Percentiles rank a stretch among this genome's conserved stretches.
Conservation (phyloP, 2,797 vertebrate species). For the Myotis pilosus region DNA sequence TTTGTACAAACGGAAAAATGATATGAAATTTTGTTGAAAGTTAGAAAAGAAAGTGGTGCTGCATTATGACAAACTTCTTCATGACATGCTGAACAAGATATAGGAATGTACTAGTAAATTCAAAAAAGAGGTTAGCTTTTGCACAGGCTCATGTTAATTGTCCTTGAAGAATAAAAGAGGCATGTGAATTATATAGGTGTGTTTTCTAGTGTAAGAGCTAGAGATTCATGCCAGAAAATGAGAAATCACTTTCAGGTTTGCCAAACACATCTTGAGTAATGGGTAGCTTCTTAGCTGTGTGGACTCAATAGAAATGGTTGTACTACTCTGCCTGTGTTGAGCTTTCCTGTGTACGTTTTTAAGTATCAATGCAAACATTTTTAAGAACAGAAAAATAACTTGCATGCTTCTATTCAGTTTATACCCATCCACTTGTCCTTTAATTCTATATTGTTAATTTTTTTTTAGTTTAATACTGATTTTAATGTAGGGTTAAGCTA, state of each 20-base stretch:
- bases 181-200: conserved; percentile 41
- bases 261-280: conserved; percentile 6
- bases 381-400: conserved; percentile 32
- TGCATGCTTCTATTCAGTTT: background rate
- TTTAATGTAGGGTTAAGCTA: conserved; percentile 47
- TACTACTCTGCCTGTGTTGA: background rate
- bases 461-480: conserved; percentile 67
- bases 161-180: conserved; percentile 38
- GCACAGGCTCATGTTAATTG: conserved; percentile 19
- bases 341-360: conserved; percentile 46
- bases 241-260: background rate
- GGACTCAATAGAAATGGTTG: conserved; percentile 4
- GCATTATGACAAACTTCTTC: conserved; percentile 76
- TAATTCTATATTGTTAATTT: conserved; percentile 46
- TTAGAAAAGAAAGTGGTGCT: conserved; percentile 65
- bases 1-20: conserved; percentile 7
- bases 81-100: conserved; percentile 60
- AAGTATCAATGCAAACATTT: conserved; percentile 56
- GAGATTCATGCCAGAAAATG: conserved; percentile 26
- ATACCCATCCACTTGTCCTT: conserved; percentile 32
- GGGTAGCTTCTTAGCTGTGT: conserved; percentile 60
- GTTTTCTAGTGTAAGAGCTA: conserved; percentile 33
- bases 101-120: background rate
- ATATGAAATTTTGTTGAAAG: conserved; percentile 49
- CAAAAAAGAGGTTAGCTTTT: conserved; percentile 60